phyloP scores from a whole-genome alignment of 2,888 invertebrate genomes.

The Sphaerophoria taeniata region DNA sequence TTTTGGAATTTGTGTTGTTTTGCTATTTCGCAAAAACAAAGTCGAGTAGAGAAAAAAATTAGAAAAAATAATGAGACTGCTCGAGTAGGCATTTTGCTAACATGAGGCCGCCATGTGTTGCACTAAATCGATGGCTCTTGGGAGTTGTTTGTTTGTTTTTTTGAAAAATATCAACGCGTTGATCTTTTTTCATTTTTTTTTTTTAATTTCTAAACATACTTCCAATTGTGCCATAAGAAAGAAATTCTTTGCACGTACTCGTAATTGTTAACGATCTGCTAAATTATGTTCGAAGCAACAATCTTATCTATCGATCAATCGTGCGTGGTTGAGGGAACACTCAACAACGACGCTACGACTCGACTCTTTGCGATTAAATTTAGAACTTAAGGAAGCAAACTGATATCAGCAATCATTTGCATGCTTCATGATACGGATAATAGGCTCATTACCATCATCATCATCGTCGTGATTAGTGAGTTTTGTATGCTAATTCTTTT shows the following conservation, averaged over 20 bases:
- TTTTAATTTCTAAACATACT: slow-evolving; percentile 6
- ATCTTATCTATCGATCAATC: slow-evolving; percentile 67
- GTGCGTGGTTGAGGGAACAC: slow-evolving; percentile 1
- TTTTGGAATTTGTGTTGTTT: slow-evolving; percentile 33
- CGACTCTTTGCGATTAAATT: slow-evolving; percentile 11
- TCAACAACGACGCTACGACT: background rate
- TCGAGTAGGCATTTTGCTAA: slow-evolving; percentile 13
- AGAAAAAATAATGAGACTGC: slow-evolving; percentile 8
- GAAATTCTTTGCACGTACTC: slow-evolving; percentile 56
- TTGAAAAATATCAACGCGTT: slow-evolving; percentile 7
- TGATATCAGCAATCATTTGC: slow-evolving; percentile 66
- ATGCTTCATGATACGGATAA: slow-evolving; percentile 67
- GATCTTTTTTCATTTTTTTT: slow-evolving; percentile 11
- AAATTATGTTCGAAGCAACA: slow-evolving; percentile 48
- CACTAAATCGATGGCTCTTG: slow-evolving; percentile 25
- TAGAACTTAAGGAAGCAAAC: slow-evolving; percentile 56
- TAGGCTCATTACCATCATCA: slow-evolving; percentile 55
- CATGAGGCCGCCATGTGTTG: slow-evolving; percentile 61
- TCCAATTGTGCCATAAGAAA: slow-evolving; percentile 1
- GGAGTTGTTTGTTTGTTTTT: background rate
- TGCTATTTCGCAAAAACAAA: slow-evolving; percentile 60
- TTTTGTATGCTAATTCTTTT: slow-evolving; percentile 54
- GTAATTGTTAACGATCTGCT: slow-evolving; percentile 69
- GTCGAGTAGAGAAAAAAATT: slow-evolving; percentile 25
- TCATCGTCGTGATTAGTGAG: slow-evolving; percentile 43